Evolutionary conservation across 2,113 vertebrate species (phyloP).

Genomic region (Leuciscus idus): DNA sequence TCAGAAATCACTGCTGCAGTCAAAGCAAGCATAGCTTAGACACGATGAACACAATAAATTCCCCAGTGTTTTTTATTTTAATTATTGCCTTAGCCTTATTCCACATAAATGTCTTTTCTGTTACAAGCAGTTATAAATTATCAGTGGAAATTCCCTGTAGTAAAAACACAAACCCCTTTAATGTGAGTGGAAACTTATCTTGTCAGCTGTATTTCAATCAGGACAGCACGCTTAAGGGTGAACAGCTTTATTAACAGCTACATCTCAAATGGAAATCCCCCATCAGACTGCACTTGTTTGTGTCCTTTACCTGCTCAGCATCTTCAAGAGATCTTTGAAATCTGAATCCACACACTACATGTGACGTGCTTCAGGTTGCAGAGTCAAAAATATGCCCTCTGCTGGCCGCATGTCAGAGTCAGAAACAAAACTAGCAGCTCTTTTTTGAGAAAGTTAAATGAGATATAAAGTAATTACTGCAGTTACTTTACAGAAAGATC

Average conservation of each 20-base stretch:
- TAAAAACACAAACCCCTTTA: slow-evolving; percentile 56
- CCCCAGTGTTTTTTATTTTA: background rate
- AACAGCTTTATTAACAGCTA: slow-evolving; percentile 28
- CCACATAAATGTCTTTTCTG: slow-evolving; percentile 10
- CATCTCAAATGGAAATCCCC: slow-evolving; percentile 57
- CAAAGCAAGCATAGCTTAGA: background rate
- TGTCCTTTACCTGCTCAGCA: slow-evolving; percentile 8
- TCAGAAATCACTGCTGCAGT: background rate
- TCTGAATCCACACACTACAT: background rate
- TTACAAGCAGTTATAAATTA: slow-evolving; percentile 30
- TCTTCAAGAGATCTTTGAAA: slow-evolving; percentile 18
- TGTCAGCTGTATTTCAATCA: slow-evolving; percentile 33
- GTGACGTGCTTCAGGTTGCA: background rate
- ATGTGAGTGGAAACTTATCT: slow-evolving; percentile 52
- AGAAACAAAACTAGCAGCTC: background rate
- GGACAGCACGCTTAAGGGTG: background rate
- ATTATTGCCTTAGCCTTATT: slow-evolving; percentile 3
- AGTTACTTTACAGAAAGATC: background rate
- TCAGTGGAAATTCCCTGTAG: slow-evolving; percentile 67
- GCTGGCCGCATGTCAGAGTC: background rate
- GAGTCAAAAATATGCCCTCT: slow-evolving; percentile 6
- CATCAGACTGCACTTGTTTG: slow-evolving; percentile 16
- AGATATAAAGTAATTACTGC: background rate
- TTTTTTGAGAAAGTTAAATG: background rate
- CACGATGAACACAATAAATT: background rate